Evolutionary conservation across 2,888 invertebrate genomes (phyloP), one percentile per base, ranked within the genome.

Genomic region (Pollenia griseotomentosa): DNA sequence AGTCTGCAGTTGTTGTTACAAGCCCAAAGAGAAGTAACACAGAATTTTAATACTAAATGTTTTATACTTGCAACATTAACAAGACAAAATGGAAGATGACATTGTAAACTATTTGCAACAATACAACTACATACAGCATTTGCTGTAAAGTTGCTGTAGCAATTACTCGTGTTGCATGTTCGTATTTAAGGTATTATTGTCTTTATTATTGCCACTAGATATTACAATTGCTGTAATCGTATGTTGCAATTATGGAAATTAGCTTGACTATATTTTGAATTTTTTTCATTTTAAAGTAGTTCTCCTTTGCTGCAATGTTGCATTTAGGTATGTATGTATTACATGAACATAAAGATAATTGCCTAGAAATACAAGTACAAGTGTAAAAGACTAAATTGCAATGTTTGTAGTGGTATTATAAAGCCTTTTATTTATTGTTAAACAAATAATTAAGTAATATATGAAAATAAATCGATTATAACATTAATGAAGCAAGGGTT

Each of bases 171-270:
- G 73, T 46, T 73, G 6, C 53, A 46, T 9, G 16, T 33, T 44
- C 23, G 70, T 14, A 9, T 44, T 68, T 40, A 14, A 66, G 82
- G 66, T 23, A 66, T 81, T 71, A 80, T 73, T 65, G 63, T 53
- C n/a, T 59, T 77, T 55, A 5, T 10, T 19, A 42, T 61, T 48
- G 66, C 8, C n/a, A 23, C 14, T 44, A 53, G 7, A 42, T 48
- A 14, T 51, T 75, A 46, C 42, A 12, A 23, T 70, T 70, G 53
- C 11, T 16, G n/a, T 23, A 46, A 59, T 33, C 33, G 33, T 42
- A 84, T 74, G 63, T 79, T 80, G 70, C 59, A n/a, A 71, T 77
- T 77, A 86, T 77, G 83, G 80, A 80, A 83, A 86, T 86, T 80
- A 77, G 80, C 77, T 83, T 46, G 75, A 23, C 33, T 59, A 53